Percentiles rank a stretch among this genome's conserved stretches.
Evolutionary conservation across 2,888 invertebrate species (phyloP).

Genomic region (Idaea biselata): DNA sequence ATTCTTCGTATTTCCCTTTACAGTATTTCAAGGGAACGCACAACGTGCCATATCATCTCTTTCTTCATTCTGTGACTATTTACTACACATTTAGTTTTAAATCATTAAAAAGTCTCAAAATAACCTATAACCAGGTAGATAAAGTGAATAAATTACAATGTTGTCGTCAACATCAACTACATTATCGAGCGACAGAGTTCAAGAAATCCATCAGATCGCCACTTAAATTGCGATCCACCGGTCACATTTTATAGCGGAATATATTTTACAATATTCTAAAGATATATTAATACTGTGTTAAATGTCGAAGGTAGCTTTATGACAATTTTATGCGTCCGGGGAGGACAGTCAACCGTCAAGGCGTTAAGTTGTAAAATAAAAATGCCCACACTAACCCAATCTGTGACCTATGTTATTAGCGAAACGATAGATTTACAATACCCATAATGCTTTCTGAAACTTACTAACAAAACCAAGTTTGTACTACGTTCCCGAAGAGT

Average conservation of each 20-base stretch:
- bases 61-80: too few relatives aligned
- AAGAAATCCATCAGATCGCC: constrained; percentile 3
- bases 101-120: background rate
- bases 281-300: constrained; percentile 10
- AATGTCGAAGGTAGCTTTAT: constrained; percentile 17
- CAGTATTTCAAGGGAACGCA: too few relatives aligned
- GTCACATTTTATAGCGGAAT: background rate
- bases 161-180: background rate
- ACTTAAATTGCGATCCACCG: background rate
- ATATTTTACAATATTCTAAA: constrained; percentile 5
- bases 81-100: background rate
- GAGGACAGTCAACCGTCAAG: constrained; percentile 15
- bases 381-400: constrained; percentile 43
- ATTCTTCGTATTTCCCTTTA: too few relatives aligned
- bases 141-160: background rate
- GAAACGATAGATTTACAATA: constrained; percentile 68
- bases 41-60: too few relatives aligned
- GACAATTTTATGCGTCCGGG: constrained; percentile 8
- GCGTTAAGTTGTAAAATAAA: constrained; percentile 33
- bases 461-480: constrained; percentile 38
- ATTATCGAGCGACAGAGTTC: constrained; percentile 1
- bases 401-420: constrained; percentile 63
- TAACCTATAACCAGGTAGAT: background rate
- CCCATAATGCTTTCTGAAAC: constrained; percentile 69
- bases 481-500: constrained; percentile 1